Percentiles rank a stretch among this genome's conserved stretches.
Conservation (phyloP, 2,888 invertebrate genomes). For the Lasioglossum malachurum region DNA sequence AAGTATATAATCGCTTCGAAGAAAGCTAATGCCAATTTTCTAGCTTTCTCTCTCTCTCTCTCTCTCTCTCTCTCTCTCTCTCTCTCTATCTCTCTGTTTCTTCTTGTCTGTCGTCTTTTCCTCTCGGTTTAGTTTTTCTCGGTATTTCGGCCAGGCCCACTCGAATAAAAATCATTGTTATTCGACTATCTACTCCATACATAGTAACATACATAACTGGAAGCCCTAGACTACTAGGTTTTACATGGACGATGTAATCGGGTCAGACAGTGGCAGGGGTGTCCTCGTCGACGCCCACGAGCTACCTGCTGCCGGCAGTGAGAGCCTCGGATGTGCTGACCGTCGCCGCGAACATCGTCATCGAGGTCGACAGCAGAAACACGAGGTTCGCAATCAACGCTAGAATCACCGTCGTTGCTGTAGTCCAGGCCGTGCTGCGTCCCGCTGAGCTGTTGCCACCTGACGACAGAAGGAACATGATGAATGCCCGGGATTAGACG, state of each 20-base stretch:
- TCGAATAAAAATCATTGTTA: constrained; percentile 79
- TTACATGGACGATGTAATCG: constrained; percentile 84
- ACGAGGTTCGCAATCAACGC: constrained; percentile 27
- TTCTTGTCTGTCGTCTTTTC: neutral
- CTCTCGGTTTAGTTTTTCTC: neutral
- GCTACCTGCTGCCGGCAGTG: constrained; percentile 71
- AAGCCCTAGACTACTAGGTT: constrained; percentile 85
- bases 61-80: no score
- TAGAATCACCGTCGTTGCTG: constrained; percentile 46
- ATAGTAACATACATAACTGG: constrained; percentile 84
- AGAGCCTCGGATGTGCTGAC: constrained; percentile 21
- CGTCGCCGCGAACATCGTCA: constrained; percentile 45
- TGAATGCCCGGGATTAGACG: neutral
- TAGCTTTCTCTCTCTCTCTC: constrained; percentile 67
- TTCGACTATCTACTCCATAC: constrained; percentile 83
- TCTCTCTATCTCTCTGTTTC: neutral
- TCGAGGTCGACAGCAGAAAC: constrained; percentile 56
- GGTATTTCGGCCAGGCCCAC: constrained; percentile 52
- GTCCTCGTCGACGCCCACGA: constrained; percentile 65
- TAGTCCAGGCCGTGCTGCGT: constrained; percentile 54
- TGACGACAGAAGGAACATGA: constrained; percentile 23
- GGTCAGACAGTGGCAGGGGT: constrained; percentile 76
- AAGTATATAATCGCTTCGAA: neutral
- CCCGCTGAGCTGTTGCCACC: constrained; percentile 41
- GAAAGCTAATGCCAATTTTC: constrained; percentile 69